phyloP scores from a whole-genome alignment of 2,797 vertebrate genomes.

The Mus minutoides region DNA sequence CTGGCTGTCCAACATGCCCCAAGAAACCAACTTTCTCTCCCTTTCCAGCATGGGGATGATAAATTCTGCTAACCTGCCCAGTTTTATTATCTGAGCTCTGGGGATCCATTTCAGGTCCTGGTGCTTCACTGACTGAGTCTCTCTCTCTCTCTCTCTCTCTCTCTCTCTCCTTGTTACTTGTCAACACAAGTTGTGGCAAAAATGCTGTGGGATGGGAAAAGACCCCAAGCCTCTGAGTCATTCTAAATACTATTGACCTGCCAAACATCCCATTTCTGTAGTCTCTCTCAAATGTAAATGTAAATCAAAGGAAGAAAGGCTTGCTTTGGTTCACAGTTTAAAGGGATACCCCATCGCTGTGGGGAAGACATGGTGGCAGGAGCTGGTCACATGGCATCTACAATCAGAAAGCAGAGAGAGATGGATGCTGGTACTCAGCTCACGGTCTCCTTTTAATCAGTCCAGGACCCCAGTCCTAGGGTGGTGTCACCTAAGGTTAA shows the following conservation, averaged over 20 bases:
- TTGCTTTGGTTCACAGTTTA: neutral
- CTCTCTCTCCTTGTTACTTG: rapidly evolving
- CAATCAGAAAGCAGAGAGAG: neutral
- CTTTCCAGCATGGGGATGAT: too few species aligned
- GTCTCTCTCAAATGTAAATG: neutral
- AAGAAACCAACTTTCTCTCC: neutral
- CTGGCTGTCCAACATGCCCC: too few species aligned
- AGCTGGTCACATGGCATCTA: neutral
- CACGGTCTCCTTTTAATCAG: neutral
- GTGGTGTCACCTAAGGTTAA: neutral
- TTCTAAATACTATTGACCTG: rapidly evolving
- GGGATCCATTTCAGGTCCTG: neutral
- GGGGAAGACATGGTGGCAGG: neutral
- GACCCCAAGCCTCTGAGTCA: neutral
- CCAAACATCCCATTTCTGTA: neutral
- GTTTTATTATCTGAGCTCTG: neutral
- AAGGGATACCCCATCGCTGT: neutral
- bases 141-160: too few species aligned
- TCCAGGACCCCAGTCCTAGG: neutral
- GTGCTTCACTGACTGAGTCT: neutral
- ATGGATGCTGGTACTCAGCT: neutral
- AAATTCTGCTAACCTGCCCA: neutral
- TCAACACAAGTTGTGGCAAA: too few species aligned
- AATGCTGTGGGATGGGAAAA: neutral
- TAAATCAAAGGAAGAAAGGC: neutral